phyloP scores from a whole-genome alignment of 2,113 vertebrate genomes.

The Prinia subflava region DNA sequence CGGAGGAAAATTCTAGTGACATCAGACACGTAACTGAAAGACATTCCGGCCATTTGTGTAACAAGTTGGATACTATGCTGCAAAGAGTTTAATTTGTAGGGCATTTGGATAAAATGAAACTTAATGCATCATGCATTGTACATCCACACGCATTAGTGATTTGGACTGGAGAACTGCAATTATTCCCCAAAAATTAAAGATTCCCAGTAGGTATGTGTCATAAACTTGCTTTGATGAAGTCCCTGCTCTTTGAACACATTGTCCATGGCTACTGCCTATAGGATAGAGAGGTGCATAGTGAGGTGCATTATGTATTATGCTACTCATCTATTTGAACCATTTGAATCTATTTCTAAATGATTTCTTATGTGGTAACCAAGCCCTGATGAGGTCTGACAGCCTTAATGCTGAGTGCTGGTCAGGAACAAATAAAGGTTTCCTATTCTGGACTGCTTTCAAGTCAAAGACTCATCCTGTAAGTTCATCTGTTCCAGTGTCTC shows the following conservation, averaged over 20 bases:
- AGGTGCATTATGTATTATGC: neutral
- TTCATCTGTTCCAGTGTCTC: neutral
- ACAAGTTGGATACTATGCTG: neutral
- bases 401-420: neutral
- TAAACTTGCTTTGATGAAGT: neutral
- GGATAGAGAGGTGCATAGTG: neutral
- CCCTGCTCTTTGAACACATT: neutral
- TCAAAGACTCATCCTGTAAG: neutral
- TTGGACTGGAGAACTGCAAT: neutral
- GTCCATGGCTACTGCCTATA: fast-evolving
- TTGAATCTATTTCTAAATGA: neutral
- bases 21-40: neutral
- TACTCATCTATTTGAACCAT: neutral
- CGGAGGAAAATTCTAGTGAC: neutral
- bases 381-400: neutral
- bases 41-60: neutral
- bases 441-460: neutral
- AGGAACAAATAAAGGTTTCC: neutral
- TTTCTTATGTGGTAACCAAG: neutral
- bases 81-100: neutral
- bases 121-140: neutral
- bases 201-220: neutral
- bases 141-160: fast-evolving
- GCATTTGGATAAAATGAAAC: neutral
- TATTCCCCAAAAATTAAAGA: neutral